These are phyloP conservation scores for Etheostoma perlongum DNA, from an alignment of 2,797 vertebrate genomes.

Conservation along the genomic window DNA sequence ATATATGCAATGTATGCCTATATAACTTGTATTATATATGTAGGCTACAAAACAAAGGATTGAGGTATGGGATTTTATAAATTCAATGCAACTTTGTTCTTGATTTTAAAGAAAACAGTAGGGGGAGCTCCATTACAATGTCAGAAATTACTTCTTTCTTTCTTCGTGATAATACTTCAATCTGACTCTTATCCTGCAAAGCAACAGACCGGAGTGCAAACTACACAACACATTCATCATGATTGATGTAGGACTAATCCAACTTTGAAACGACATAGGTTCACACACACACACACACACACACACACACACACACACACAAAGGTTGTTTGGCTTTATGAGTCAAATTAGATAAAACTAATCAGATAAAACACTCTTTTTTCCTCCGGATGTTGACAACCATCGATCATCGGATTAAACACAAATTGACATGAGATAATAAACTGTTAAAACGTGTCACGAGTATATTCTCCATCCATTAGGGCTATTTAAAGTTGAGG, in stretches of 20 bases:
- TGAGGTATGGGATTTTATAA: neutral
- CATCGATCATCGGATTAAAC: neutral
- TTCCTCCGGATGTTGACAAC: conserved; percentile 9
- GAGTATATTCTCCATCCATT: conserved; percentile 39
- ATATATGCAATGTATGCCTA: neutral
- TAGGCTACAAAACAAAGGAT: neutral
- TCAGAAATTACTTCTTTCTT: neutral
- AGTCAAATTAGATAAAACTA: conserved; percentile 20
- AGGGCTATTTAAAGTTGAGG: conserved; percentile 67
- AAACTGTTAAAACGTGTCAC: neutral
- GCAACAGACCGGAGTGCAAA: neutral
- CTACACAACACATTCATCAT: neutral
- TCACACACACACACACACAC: neutral
- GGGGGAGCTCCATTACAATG: conserved; percentile 52
- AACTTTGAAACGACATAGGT: neutral
- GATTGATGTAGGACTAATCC: neutral
- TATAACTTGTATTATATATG: neutral
- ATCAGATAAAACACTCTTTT: neutral
- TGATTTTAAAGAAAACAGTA: conserved; percentile 27
- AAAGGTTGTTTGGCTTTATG: neutral
- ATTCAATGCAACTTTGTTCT: neutral
- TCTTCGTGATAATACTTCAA: neutral
- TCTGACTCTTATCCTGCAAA: neutral
- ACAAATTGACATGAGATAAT: neutral
- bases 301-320: neutral